Evolutionary conservation across 2,113 vertebrate genomes (phyloP), one percentile per base, ranked within the genome.

Genomic region (Hypomesus transpacificus): DNA sequence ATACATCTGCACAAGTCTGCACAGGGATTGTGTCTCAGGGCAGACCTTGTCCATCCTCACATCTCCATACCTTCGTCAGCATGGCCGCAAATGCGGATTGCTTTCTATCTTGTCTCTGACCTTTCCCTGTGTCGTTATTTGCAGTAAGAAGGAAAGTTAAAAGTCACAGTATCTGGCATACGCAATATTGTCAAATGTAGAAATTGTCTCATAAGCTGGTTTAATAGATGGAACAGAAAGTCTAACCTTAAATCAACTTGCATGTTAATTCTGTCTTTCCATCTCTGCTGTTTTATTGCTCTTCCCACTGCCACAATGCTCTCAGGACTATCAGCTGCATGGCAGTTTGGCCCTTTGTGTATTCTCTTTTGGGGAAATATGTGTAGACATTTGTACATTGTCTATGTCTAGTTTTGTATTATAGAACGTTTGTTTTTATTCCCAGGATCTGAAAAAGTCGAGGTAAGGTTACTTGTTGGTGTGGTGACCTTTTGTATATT

Each of bases 381-480:
- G 75, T 80, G 16, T 77, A 17, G 4, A 28, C 39, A 7, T 18
- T 3, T 81, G 28, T 80, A 70, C n/a, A 61, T 69, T 79, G 39
- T 80, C 68, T 75, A 63, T 72, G 76, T 74, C 16, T 74, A 82
- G 80, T 59, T 79, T 76, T 89, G 79, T 86, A 75, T 86, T 88
- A 70, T 87, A 84, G 89, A 46, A 46, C 39, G 9, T 46, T 46
- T 46, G 39, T 85, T 82, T 80, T 75, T 89, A 63, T 87, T 89
- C 79, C 75, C 89, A 92, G 90, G 88, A 79, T 74, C 85, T 56
- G 88, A 90, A 78, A 69, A 53, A 69, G 71, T 65, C 34, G 79
- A 90, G 91, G 91, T 92, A 91, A 91, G 91, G 80, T 75, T 62
- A 78, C 73, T 46, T 54, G 13, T 66, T 73, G 75, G 84, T 81